phyloP scores from a whole-genome alignment of 1,140 invertebrate genomes.

The Drosophila melanica region DNA sequence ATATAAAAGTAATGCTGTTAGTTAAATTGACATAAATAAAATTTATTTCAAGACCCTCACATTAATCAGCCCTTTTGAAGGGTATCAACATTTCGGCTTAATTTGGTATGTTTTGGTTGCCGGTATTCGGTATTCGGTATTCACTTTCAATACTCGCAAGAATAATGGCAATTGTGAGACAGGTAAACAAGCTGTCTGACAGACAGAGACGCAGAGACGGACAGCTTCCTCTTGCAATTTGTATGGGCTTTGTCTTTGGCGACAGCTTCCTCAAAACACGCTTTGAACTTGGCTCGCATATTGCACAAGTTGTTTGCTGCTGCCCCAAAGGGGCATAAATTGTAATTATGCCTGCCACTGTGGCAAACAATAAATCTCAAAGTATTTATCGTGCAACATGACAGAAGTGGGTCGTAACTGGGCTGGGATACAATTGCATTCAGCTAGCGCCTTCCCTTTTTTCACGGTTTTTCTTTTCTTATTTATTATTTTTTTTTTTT shows the following conservation, averaged over 20 bases:
- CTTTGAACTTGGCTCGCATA: slow-evolving; percentile 67
- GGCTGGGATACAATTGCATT: slow-evolving; percentile 33
- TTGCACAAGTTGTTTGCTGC: slow-evolving; percentile 53
- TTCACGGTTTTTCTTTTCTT: not conserved
- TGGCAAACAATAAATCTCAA: slow-evolving; percentile 75
- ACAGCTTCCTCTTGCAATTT: slow-evolving; percentile 72
- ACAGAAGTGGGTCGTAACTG: slow-evolving; percentile 75
- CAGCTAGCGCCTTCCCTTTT: slow-evolving; percentile 15
- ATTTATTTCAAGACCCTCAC: not conserved
- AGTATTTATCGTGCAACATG: slow-evolving; percentile 80
- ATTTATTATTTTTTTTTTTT: not conserved
- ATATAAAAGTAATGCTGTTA: no score
- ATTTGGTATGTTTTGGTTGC: not conserved
- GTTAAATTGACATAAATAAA: no score
- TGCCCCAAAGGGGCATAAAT: slow-evolving; percentile 73
- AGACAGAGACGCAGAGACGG: slow-evolving; percentile 16
- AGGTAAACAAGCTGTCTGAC: slow-evolving; percentile 51
- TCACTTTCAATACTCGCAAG: slow-evolving; percentile 68
- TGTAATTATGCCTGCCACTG: slow-evolving; percentile 80
- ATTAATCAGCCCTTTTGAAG: not conserved
- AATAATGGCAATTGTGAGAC: slow-evolving; percentile 74
- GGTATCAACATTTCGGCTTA: slow-evolving; percentile 11
- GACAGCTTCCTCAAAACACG: slow-evolving; percentile 79
- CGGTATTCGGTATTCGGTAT: slow-evolving; percentile 25
- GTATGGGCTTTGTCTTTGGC: slow-evolving; percentile 73